Percentiles rank a stretch among this genome's conserved stretches.
phyloP scores from a whole-genome alignment of 2,888 invertebrate genomes.

The Lydus trimaculatus region DNA sequence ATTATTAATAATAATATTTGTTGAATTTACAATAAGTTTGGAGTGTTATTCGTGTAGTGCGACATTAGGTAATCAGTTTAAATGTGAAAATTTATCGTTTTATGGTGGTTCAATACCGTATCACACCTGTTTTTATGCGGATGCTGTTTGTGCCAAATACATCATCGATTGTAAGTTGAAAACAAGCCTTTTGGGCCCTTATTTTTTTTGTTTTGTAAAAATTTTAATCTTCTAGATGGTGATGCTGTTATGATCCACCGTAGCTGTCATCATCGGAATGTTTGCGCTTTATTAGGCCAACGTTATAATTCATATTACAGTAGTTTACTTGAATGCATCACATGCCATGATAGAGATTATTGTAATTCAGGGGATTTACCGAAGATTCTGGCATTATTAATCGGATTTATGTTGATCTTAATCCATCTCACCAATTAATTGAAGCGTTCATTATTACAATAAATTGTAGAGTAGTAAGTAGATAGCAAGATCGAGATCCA shows the following conservation, averaged over 20 bases:
- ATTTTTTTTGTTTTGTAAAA: conserved; percentile 2
- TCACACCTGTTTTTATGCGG: conserved; percentile 38
- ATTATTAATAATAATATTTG: conserved; percentile 26
- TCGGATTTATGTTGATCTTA: neutral
- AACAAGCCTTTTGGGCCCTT: neutral
- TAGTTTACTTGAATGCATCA: conserved; percentile 9
- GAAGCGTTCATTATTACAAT: too few relatives aligned
- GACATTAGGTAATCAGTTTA: conserved; percentile 35
- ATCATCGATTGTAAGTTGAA: conserved; percentile 46
- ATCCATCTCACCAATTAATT: neutral
- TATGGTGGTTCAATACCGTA: conserved; percentile 25
- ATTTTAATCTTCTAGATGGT: conserved; percentile 9
- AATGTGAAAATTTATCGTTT: conserved; percentile 39
- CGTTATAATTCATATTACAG: neutral
- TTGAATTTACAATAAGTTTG: conserved; percentile 22
- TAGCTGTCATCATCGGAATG: conserved; percentile 10
- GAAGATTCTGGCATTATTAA: neutral
- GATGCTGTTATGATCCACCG: conserved; percentile 14
- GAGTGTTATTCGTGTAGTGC: conserved; percentile 47
- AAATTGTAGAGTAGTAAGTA: too few relatives aligned
- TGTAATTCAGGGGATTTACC: conserved; percentile 3
- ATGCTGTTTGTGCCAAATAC: conserved; percentile 49
- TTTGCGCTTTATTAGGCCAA: conserved; percentile 5
- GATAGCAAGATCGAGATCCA: neutral
- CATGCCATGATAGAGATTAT: conserved; percentile 14